phyloP scores from a whole-genome alignment of 2,113 vertebrate genomes.

The Ahaetulla prasina region DNA sequence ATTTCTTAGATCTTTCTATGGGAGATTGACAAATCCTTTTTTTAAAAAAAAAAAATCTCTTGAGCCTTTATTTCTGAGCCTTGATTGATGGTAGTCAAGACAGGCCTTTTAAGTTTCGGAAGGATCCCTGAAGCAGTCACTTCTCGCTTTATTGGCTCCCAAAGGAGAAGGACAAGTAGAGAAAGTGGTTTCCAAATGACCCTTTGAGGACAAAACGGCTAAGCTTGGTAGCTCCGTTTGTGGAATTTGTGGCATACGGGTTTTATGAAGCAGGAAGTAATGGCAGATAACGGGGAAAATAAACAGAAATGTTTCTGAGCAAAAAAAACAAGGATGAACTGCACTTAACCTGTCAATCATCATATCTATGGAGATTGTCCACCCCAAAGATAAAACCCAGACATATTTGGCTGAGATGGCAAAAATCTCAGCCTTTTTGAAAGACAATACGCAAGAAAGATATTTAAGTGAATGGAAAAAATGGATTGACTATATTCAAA shows the following conservation, averaged over 20 bases:
- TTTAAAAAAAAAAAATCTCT: background rate
- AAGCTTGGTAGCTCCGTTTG: background rate
- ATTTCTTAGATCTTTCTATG: background rate
- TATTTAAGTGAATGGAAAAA: too few relatives aligned
- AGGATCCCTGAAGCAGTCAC: background rate
- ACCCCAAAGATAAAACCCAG: too few relatives aligned
- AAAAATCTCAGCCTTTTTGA: too few relatives aligned
- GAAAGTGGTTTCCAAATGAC: background rate
- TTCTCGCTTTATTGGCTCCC: background rate
- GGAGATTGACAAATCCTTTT: background rate
- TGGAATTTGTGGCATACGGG: background rate
- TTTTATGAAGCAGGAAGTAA: background rate
- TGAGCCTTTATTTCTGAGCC: too few relatives aligned
- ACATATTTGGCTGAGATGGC: too few relatives aligned
- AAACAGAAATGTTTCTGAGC: background rate
- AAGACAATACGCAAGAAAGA: too few relatives aligned
- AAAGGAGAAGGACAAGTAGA: too few relatives aligned
- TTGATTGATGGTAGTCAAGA: background rate
- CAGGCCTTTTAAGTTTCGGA: background rate
- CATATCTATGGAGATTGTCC: too few relatives aligned
- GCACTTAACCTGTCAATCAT: background rate
- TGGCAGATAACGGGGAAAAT: background rate
- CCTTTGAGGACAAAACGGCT: background rate
- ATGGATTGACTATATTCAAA: too few relatives aligned
- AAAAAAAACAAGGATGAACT: background rate